Evolutionary conservation across 2,888 invertebrate species (phyloP).

Genomic region (Idaea dimidiata): DNA sequence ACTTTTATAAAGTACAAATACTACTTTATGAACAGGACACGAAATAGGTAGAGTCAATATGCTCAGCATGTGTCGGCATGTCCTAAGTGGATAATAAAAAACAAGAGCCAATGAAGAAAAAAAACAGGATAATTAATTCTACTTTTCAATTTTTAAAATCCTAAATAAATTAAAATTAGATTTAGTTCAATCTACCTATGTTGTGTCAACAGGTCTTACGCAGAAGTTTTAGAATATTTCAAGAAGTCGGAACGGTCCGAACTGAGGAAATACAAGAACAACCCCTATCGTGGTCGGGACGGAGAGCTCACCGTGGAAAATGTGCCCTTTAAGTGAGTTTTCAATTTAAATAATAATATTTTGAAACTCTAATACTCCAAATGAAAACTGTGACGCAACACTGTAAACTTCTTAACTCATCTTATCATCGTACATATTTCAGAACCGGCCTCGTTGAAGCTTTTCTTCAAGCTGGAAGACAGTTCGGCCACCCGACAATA

Average conservation of each 20-base stretch:
- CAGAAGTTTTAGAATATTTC: constrained; percentile 81
- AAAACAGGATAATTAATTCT: no score
- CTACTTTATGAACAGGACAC: no score
- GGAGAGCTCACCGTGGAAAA: constrained; percentile 84
- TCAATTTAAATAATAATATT: neutral
- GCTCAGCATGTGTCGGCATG: no score
- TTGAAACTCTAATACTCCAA: neutral
- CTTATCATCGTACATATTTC: constrained; percentile 30
- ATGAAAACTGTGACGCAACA: neutral
- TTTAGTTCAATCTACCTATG: neutral
- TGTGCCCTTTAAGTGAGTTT: constrained; percentile 76
- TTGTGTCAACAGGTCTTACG: constrained; percentile 79
- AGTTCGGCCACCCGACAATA: constrained; percentile 77
- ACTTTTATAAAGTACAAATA: no score
- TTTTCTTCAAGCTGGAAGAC: constrained; percentile 82
- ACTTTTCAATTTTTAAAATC: no score
- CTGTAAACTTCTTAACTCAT: neutral
- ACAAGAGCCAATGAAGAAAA: no score
- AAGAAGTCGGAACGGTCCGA: constrained; percentile 82
- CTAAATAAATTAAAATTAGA: no score
- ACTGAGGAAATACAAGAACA: constrained; percentile 70
- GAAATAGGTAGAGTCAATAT: no score
- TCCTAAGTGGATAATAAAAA: no score
- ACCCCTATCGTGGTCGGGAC: constrained; percentile 79
- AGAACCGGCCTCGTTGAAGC: constrained; percentile 77